Evolutionary conservation across 2,797 vertebrate species (phyloP).

Genomic region (Momotus momota): DNA sequence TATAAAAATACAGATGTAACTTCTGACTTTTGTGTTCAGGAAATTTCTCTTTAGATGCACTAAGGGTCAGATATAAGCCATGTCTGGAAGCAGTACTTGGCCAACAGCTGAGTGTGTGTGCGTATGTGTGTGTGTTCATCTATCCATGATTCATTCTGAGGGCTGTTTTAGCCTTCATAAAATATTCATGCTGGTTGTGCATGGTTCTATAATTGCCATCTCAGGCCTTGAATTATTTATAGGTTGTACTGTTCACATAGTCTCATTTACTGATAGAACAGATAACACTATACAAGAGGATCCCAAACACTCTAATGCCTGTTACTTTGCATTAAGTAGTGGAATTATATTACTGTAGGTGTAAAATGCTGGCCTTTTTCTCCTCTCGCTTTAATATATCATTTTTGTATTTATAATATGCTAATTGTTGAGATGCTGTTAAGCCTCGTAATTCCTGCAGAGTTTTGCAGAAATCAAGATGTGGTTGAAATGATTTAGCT

Average conservation of each 20-base stretch:
- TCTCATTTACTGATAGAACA: constrained; percentile 90
- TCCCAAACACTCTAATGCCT: constrained; percentile 90
- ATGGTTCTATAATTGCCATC: constrained; percentile 99
- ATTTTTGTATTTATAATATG: constrained; percentile 88
- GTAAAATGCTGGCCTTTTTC: constrained; percentile 83
- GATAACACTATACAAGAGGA: constrained; percentile 87
- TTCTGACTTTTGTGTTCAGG: constrained; percentile 36
- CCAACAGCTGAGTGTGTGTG: constrained; percentile 70
- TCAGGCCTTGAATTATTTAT: constrained; percentile 99
- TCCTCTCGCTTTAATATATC: constrained; percentile 81
- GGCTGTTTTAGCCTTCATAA: constrained; percentile 99
- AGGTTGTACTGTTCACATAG: constrained; percentile 91
- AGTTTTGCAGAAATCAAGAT: constrained; percentile 83
- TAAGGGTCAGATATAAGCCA: constrained; percentile 69
- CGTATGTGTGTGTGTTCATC: constrained; percentile 79
- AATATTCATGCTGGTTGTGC: constrained; percentile 99
- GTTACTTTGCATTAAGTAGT: constrained; percentile 92
- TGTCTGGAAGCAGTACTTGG: constrained; percentile 77
- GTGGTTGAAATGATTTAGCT: constrained; percentile 82
- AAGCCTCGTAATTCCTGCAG: constrained; percentile 82
- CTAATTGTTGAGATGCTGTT: constrained; percentile 84
- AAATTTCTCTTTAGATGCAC: constrained; percentile 60
- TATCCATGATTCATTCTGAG: constrained; percentile 93
- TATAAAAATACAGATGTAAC: constrained; percentile 37
- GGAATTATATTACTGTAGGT: constrained; percentile 90